Percentiles rank a stretch among this genome's conserved stretches.
These are phyloP conservation scores for Microtus obscurus DNA, from an alignment of 2,797 vertebrate species.

Conservation along the genomic window DNA sequence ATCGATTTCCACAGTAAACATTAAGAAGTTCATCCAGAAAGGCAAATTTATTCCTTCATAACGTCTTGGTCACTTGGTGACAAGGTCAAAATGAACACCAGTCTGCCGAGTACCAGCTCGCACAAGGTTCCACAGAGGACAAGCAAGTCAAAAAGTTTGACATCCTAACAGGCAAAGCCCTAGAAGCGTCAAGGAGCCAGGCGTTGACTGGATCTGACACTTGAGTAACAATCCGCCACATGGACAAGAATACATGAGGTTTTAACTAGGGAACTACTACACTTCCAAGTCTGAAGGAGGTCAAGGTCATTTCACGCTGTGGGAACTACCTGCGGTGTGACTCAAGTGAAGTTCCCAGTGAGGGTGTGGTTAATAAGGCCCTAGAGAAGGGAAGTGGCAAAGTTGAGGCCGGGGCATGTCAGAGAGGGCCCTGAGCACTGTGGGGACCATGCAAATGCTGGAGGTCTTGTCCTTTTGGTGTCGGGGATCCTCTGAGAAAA, in stretches of 20 bases:
- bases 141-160: background rate
- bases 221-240: background rate
- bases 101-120: background rate
- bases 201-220: background rate
- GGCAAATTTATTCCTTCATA: background rate
- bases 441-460: background rate
- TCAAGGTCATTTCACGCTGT: slow-evolving; percentile 37
- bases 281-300: background rate
- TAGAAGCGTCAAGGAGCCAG: background rate
- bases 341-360: slow-evolving; percentile 62
- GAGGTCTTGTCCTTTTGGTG: no score
- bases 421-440: background rate
- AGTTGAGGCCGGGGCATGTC: background rate
- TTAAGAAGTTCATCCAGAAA: background rate
- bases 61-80: background rate
- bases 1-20: background rate
- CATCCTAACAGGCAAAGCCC: background rate
- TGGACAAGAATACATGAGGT: background rate
- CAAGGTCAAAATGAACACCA: background rate
- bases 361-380: background rate
- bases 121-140: fast-evolving
- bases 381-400: slow-evolving; percentile 66
- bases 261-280: background rate
- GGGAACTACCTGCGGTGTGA: slow-evolving; percentile 54
- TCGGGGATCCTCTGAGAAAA: background rate